Conservation (phyloP, 37 sponge, comb jelly and placozoan species). For the Bolinopsis microptera region DNA sequence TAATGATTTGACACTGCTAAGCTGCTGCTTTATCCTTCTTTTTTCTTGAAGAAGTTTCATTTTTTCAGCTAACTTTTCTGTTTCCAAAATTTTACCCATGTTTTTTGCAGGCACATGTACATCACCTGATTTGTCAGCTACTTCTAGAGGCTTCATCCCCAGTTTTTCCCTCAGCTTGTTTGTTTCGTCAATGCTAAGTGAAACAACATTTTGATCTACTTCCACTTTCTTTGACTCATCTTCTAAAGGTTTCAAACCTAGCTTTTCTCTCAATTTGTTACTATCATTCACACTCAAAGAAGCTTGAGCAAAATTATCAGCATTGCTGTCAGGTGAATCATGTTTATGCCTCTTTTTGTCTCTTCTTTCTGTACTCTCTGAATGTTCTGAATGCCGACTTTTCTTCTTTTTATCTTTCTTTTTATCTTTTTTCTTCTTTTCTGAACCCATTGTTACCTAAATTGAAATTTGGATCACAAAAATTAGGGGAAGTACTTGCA, state of each 20-base stretch:
- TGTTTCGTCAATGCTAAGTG: constrained; percentile 81
- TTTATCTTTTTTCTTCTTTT: constrained; percentile 44
- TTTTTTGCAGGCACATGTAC: constrained; percentile 87
- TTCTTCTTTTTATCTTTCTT: constrained; percentile 55
- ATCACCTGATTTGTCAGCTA: constrained; percentile 68
- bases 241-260: constrained; percentile 32
- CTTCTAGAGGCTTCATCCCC: constrained; percentile 83
- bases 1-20: constrained; percentile 57
- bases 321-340: not conserved
- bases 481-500: too few relatives aligned
- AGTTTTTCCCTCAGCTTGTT: constrained; percentile 81
- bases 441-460: not conserved
- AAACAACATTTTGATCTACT: constrained; percentile 39
- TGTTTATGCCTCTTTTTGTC: not conserved
- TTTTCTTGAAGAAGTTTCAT: constrained; percentile 65
- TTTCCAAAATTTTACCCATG: constrained; percentile 70
- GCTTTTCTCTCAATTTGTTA: constrained; percentile 43
- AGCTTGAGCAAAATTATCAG: not conserved
- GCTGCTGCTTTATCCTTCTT: constrained; percentile 50
- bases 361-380: constrained; percentile 1
- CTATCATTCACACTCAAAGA: constrained; percentile 45
- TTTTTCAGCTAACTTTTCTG: constrained; percentile 45
- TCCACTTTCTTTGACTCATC: not conserved
- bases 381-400: not conserved
- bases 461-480: not conserved